Conservation (phyloP, 1,140 invertebrate genomes). For the Neodiprion pinetum region DNA sequence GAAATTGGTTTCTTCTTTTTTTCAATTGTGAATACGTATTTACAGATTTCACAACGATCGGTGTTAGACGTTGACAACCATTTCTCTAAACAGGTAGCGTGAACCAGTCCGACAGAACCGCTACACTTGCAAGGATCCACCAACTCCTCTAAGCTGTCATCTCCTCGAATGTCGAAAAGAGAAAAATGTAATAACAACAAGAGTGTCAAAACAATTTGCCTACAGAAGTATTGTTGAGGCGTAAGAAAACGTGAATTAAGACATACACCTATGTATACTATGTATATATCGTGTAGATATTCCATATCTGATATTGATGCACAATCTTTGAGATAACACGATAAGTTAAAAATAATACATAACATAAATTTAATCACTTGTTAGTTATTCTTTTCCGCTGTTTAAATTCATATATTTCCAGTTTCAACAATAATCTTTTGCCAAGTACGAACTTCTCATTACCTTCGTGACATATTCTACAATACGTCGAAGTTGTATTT, state of each 20-base stretch:
- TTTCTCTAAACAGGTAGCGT: constrained; percentile 65
- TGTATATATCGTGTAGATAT: no score
- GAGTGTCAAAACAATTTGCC: no score
- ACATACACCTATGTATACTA: no score
- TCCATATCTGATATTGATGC: no score
- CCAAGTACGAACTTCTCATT: constrained; percentile 3
- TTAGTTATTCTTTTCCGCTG: no score
- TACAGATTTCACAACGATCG: constrained; percentile 68
- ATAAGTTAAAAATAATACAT: no score
- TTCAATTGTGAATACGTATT: constrained; percentile 58
- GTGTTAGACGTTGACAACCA: constrained; percentile 67
- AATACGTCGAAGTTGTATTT: constrained; percentile 24
- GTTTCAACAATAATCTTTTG: no score
- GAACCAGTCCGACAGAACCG: constrained; percentile 65
- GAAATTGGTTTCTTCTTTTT: constrained; percentile 43
- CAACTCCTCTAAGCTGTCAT: constrained; percentile 58
- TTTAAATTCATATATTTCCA: no score
- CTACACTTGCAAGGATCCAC: constrained; percentile 68
- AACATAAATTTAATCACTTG: no score
- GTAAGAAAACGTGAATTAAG: no score
- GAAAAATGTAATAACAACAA: neutral
- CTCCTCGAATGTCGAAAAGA: constrained; percentile 34
- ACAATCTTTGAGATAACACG: no score
- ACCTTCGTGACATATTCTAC: constrained; percentile 50
- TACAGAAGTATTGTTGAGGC: no score